These are phyloP conservation scores for Punctoribates punctum DNA, from an alignment of 2,888 invertebrate genomes.

Conservation along the genomic window DNA sequence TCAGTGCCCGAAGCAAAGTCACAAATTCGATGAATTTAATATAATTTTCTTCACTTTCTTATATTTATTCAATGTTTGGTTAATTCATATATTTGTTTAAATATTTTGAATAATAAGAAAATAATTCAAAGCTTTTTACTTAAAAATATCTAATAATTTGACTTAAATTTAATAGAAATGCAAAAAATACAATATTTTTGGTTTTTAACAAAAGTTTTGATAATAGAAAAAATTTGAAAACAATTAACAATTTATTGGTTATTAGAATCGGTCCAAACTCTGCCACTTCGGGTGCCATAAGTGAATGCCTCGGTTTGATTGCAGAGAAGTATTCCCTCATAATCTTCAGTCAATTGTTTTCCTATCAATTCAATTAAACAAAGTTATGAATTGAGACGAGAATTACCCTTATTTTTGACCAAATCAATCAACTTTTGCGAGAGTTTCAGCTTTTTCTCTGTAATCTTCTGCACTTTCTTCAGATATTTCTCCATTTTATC, in stretches of 20 bases:
- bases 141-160: too few relatives aligned
- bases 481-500: neutral
- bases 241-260: neutral
- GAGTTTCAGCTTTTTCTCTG: neutral
- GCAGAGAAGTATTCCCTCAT: neutral
- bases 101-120: too few relatives aligned
- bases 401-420: neutral
- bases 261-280: neutral
- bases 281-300: slow-evolving; percentile 27
- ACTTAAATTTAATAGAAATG: too few relatives aligned
- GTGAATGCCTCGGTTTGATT: slow-evolving; percentile 1
- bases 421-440: neutral
- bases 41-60: too few relatives aligned
- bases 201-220: neutral
- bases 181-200: neutral
- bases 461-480: neutral
- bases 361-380: neutral
- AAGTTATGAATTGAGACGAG: neutral
- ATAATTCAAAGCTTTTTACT: too few relatives aligned
- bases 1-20: too few relatives aligned
- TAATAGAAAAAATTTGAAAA: neutral
- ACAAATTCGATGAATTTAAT: too few relatives aligned
- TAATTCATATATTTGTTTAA: too few relatives aligned
- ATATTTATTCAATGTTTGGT: too few relatives aligned
- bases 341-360: neutral